Evolutionary conservation across 2,113 vertebrate genomes (phyloP), one percentile per base, ranked within the genome.

Genomic region (Ammodytes dubius): DNA sequence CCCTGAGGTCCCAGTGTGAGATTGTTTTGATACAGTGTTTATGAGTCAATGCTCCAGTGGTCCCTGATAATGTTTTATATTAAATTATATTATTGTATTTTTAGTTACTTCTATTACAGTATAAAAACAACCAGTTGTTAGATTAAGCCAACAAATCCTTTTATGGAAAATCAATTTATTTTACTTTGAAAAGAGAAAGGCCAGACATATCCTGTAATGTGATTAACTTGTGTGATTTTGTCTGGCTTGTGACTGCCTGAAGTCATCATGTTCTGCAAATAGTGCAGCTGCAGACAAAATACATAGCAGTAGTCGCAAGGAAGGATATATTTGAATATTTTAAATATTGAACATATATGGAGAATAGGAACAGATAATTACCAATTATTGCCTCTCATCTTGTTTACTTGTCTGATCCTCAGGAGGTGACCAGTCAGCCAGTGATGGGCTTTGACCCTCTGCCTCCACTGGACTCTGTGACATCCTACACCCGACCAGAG

Each of bases 391-490:
- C 49, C 39, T 46, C 35, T 15, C 12, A 40, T 15, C 52, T 45
- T 35, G 14, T 7, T 9, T 45, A 7, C 84, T 82, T 75, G 15
- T 72, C 68, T 7, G 45, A 14, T 14, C 35, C 15, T n/a, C 92
- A 99, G 98, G 98, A 99, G 45, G 97, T 99, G 92, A 98, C 97
- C 47, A 96, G 97, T 4, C 97, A 99, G 87, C 96, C 98, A 5
- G 93, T 99, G 87, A 96, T 99, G 96, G 95, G 97, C 1, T 99
- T 98, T 3, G 98, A 99, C 83, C 98, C 98, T 0, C 93, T 99
- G 2, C 98, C 98, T 57, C 98, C 98, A 0, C 65, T 96, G 87
- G 97, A 99, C 67, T 96, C 97, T 17, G 92, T 99, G 15, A 43
- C 92, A 53, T 97, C 98, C 2, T 99, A 99, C 86, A 95, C 93